Conservation (phyloP, 2,113 vertebrate genomes). For the Caranx melampygus region DNA sequence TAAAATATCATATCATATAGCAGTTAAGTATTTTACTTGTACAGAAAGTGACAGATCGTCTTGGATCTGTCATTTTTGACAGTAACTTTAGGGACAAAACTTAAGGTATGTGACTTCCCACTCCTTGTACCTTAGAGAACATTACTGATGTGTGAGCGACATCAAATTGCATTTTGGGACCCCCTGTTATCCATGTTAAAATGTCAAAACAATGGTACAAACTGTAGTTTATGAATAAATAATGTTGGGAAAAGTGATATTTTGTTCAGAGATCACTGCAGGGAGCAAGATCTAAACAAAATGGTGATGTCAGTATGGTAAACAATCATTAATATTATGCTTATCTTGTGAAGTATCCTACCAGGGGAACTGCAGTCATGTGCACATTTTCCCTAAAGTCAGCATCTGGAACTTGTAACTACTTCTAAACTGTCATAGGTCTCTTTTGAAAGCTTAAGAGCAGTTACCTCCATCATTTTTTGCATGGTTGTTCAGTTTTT, state of each 20-base stretch:
- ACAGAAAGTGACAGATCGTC: not conserved
- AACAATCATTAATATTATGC: too few relatives aligned
- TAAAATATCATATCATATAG: not conserved
- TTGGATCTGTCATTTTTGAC: not conserved
- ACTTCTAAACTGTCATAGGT: not conserved
- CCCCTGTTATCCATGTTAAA: conserved; percentile 48
- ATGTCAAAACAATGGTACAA: conserved; percentile 51
- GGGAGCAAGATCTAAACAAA: conserved; percentile 10
- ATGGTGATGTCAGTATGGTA: not conserved
- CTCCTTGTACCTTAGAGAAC: not conserved
- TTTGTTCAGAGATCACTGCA: conserved; percentile 11
- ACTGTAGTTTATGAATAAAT: conserved; percentile 55
- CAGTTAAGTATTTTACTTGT: not conserved
- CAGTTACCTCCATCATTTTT: not conserved
- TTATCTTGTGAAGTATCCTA: too few relatives aligned
- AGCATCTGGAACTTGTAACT: not conserved
- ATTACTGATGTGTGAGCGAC: conserved; percentile 52
- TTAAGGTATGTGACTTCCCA: conserved; percentile 15
- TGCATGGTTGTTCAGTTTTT: not conserved
- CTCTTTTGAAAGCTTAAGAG: not conserved
- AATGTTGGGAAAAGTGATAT: conserved; percentile 33
- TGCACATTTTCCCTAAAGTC: not conserved
- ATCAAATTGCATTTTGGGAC: conserved; percentile 52
- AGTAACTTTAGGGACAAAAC: conserved; percentile 29
- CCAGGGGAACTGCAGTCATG: not conserved